Base-by-base conservation (phyloP, 2,797 vertebrate genomes). In the Rhinichthys osculus region DNA sequence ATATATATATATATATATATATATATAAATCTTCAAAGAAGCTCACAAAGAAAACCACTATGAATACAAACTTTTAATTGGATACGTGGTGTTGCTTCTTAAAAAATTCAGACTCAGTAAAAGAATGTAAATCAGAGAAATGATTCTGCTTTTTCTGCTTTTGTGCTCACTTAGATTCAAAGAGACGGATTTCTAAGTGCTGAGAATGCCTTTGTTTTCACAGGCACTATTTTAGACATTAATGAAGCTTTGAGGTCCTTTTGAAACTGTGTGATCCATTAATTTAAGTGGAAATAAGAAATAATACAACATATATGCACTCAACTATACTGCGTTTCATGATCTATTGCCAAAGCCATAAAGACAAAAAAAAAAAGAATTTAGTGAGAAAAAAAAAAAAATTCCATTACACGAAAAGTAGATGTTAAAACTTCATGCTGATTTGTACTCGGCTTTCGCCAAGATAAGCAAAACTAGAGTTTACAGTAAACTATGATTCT, bases 21-120 rank as follows among this genome's bases (percentile, higher is more conserved):
- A 57, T 82, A 73, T 70, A 44, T 17, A 83, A 76, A 90, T 86
- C 88, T 90, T 92, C 85, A 92, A 92, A 91, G 89, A 54, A 83
- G 81, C 80, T 86, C 70, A 81, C n/a, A 69, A 85, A 79, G 42
- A 90, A 85, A 86, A 14, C 73, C 83, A 88, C 83, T 85, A 71
- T 52, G 85, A 59, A 81, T 77, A 78, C 88, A 85, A 89, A 90
- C 89, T 88, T 92, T 92, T 92, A 90, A 92, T 91, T 92, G 87
- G 50, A 83, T 42, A 80, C 87, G 59, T 85, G 57, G 67, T 87
- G 57, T 71, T 86, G 85, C 30, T 83, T 77, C 54, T 42, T 85
- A 83, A 83, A 82, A 74, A 64, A 89, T 83, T 70, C 67, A 85
- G 78, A 50, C 85, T 81, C 47, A 47, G 66, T 77, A 86, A 85